Percentiles rank a stretch among this genome's conserved stretches.
These are phyloP conservation scores for Holcopasites calliopsidis DNA, from an alignment of 1,140 invertebrate genomes.

Conservation along the genomic window DNA sequence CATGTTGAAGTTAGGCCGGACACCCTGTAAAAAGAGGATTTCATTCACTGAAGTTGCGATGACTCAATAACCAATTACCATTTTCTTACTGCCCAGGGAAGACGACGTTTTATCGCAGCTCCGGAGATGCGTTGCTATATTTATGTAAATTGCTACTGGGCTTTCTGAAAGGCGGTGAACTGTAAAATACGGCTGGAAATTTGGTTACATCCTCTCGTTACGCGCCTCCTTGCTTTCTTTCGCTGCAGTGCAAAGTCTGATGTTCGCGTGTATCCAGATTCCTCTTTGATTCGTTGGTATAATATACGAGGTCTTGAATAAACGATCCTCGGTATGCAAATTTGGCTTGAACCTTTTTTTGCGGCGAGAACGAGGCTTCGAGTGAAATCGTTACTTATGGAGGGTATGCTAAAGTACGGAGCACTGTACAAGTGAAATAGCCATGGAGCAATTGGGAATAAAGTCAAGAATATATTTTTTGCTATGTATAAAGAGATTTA, in stretches of 20 bases:
- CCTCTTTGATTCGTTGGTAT: constrained; percentile 4
- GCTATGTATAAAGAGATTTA: too few relatives aligned
- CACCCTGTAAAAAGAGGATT: constrained; percentile 16
- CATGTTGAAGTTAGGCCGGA: too few relatives aligned
- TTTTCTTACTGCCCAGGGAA: constrained; percentile 47
- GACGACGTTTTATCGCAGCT: constrained; percentile 43
- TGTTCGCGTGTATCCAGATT: constrained; percentile 47
- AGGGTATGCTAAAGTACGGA: not conserved
- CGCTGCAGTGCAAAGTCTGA: too few relatives aligned
- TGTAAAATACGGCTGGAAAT: constrained; percentile 68
- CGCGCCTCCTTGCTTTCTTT: not conserved
- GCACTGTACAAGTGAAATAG: too few relatives aligned
- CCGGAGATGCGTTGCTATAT: constrained; percentile 54
- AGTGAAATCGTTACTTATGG: not conserved
- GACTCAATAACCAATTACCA: constrained; percentile 71
- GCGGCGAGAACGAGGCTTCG: not conserved
- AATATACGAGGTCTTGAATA: not conserved
- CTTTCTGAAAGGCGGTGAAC: constrained; percentile 57
- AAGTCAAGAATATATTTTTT: too few relatives aligned
- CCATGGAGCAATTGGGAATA: not conserved
- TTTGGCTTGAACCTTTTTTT: constrained; percentile 10
- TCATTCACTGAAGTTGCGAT: constrained; percentile 52
- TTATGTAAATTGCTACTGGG: constrained; percentile 70
- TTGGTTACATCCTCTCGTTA: constrained; percentile 61
- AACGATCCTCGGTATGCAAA: constrained; percentile 13